Evolutionary conservation across 2,888 invertebrate species (phyloP).

Genomic region (Brachyptera risi): DNA sequence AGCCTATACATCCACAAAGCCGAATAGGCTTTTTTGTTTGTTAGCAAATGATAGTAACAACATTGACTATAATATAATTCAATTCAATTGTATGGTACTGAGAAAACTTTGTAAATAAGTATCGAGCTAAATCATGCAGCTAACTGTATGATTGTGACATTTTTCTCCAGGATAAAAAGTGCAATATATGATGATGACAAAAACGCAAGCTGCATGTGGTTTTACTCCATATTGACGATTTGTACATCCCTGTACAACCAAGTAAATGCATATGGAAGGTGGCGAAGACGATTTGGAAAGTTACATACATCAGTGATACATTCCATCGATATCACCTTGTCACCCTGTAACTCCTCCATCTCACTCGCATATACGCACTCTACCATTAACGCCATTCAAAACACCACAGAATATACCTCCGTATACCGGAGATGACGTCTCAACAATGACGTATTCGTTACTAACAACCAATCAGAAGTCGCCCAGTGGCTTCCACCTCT

Average conservation of each 20-base stretch:
- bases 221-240: not conserved
- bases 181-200: too few species aligned
- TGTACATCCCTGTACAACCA: not conserved
- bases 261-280: not conserved
- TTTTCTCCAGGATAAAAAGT: too few species aligned
- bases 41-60: too few species aligned
- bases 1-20: too few species aligned
- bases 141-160: too few species aligned
- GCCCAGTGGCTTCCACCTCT: constrained; percentile 2
- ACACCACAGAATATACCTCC: not conserved
- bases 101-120: too few species aligned
- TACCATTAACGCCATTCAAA: not conserved
- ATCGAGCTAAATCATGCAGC: too few species aligned
- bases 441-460: not conserved
- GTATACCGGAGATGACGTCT: constrained; percentile 4
- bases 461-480: not conserved
- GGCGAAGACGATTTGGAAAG: constrained; percentile 5
- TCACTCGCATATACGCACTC: not conserved
- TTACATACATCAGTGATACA: not conserved
- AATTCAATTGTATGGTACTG: too few species aligned
- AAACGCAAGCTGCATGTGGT: too few species aligned
- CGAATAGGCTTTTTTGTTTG: too few species aligned
- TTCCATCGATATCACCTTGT: not conserved
- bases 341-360: too few species aligned
- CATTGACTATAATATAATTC: too few species aligned